A percentile compares a stretch with the other conserved stretches of the same genome.
phyloP scores from a whole-genome alignment of 2,888 invertebrate genomes.

The Tubulanus polymorphus region DNA sequence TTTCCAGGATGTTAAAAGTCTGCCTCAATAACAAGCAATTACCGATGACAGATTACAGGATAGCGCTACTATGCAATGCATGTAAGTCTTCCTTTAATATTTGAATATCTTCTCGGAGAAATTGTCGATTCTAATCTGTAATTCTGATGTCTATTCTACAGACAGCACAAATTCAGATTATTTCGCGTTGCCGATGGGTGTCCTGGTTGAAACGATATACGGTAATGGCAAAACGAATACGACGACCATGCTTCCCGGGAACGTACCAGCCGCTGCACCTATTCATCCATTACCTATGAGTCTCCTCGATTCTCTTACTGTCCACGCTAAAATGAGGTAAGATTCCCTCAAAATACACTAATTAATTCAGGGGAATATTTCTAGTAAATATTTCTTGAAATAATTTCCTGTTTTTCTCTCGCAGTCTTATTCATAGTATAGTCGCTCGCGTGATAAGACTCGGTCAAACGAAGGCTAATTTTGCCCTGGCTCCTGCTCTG shows the following conservation, averaged over 20 bases:
- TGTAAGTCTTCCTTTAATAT: slow-evolving; percentile 54
- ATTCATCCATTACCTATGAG: slow-evolving; percentile 88
- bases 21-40: slow-evolving; percentile 43
- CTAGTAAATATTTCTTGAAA: background rate
- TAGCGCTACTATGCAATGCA: slow-evolving; percentile 89
- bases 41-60: slow-evolving; percentile 74
- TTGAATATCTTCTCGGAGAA: background rate
- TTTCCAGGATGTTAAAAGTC: slow-evolving; percentile 76
- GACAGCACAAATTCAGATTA: slow-evolving; percentile 78
- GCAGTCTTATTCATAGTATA: slow-evolving; percentile 66
- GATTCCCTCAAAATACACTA: background rate
- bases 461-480: slow-evolving; percentile 76
- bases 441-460: slow-evolving; percentile 80
- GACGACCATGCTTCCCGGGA: slow-evolving; percentile 51
- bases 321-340: slow-evolving; percentile 89
- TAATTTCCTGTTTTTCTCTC: slow-evolving; percentile 9
- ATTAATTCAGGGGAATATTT: background rate
- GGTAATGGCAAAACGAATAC: slow-evolving; percentile 38
- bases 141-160: slow-evolving; percentile 22
- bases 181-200: slow-evolving; percentile 87
- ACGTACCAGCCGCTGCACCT: slow-evolving; percentile 60
- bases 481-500: slow-evolving; percentile 82
- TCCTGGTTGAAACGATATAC: slow-evolving; percentile 80
- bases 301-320: slow-evolving; percentile 85
- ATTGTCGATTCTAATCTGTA: background rate